These are phyloP conservation scores for Sturnus vulgaris DNA, from an alignment of 2,113 vertebrate genomes.

Conservation along the genomic window DNA sequence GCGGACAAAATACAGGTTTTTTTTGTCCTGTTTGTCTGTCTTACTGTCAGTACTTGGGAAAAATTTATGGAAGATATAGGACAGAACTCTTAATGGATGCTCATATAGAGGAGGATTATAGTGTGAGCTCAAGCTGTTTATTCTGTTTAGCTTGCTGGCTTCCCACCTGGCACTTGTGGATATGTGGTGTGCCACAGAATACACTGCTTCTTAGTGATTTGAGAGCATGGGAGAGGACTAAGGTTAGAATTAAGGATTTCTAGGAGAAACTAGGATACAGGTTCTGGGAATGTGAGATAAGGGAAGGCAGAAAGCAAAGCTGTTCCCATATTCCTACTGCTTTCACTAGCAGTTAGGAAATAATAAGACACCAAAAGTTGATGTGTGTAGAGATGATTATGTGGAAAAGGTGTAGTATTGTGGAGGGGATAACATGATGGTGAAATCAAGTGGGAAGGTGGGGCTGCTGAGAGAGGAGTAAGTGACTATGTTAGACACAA, in stretches of 20 bases:
- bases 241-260: neutral
- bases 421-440: neutral
- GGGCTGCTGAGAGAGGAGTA: neutral
- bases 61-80: neutral
- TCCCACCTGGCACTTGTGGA: neutral
- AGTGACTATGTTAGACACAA: neutral
- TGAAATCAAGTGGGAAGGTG: neutral
- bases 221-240: neutral
- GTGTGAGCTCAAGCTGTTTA: neutral
- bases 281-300: neutral
- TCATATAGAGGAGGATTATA: neutral
- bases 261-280: neutral
- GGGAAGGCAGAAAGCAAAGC: neutral
- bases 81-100: neutral
- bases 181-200: neutral
- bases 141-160: neutral
- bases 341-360: neutral
- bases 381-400: neutral
- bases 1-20: neutral
- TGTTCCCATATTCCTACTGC: neutral
- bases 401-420: neutral
- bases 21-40: neutral
- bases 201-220: neutral
- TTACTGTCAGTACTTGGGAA: neutral
- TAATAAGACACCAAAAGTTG: neutral